A percentile compares a stretch with the other conserved stretches of the same genome.
phyloP scores from a whole-genome alignment of 2,797 vertebrate genomes.

The Graptemys geographica region DNA sequence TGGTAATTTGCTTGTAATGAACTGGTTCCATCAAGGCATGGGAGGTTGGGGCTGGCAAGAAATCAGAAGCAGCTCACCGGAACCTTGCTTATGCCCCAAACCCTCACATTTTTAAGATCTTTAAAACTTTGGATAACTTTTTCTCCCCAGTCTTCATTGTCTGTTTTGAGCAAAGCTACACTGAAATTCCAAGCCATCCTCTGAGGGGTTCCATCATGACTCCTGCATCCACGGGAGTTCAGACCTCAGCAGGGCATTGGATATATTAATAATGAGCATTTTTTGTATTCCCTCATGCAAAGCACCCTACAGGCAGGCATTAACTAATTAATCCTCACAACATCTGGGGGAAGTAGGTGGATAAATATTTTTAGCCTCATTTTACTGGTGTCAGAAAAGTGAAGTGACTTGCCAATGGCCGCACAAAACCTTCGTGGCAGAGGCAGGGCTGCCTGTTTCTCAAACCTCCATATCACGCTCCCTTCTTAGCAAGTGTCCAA shows the following conservation, averaged over 20 bases:
- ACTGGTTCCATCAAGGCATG: background rate
- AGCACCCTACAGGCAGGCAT: background rate
- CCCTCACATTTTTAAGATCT: background rate
- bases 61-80: accelerated
- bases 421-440: background rate
- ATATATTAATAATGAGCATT: background rate
- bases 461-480: background rate
- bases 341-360: background rate
- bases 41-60: accelerated
- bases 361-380: background rate
- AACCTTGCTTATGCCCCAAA: background rate
- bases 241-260: background rate
- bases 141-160: background rate
- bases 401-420: background rate
- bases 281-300: background rate
- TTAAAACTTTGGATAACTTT: background rate
- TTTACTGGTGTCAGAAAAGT: background rate
- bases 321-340: background rate
- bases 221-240: background rate
- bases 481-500: background rate
- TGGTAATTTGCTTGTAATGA: background rate
- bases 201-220: background rate
- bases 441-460: background rate
- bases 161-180: background rate
- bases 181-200: background rate